phyloP scores from a whole-genome alignment of 2,797 vertebrate genomes.

The Hoplostethus atlanticus region DNA sequence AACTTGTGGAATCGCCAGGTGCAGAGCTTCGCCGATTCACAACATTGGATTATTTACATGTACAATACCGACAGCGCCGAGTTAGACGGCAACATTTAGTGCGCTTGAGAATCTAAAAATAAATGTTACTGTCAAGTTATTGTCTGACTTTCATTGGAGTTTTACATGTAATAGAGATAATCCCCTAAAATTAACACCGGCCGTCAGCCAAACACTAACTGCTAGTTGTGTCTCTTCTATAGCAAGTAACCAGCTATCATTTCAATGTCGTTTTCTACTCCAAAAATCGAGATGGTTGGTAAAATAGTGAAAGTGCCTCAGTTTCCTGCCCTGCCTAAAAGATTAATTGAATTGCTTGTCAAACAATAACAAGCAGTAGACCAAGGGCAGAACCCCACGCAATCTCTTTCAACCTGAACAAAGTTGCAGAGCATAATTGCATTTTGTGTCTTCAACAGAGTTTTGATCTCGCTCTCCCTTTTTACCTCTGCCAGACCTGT shows the following conservation, averaged over 20 bases:
- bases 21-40: slow-evolving; percentile 73
- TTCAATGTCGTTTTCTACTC: neutral
- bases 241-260: neutral
- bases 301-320: slow-evolving; percentile 32
- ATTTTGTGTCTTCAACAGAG: slow-evolving; percentile 60
- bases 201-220: neutral
- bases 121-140: slow-evolving; percentile 17
- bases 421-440: slow-evolving; percentile 61
- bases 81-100: neutral
- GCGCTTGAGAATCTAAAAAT: neutral
- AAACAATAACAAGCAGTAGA: slow-evolving; percentile 37
- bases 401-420: slow-evolving; percentile 49
- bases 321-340: slow-evolving; percentile 33
- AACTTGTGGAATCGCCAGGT: slow-evolving; percentile 84
- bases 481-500: slow-evolving; percentile 71
- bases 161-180: neutral
- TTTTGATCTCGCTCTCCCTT: slow-evolving; percentile 71
- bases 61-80: slow-evolving; percentile 3
- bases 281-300: neutral
- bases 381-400: slow-evolving; percentile 33
- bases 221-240: neutral
- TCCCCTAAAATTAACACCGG: neutral
- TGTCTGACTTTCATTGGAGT: slow-evolving; percentile 10
- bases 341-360: slow-evolving; percentile 54
- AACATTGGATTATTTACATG: slow-evolving; percentile 59